Percentiles rank a stretch among this genome's conserved stretches.
These are phyloP conservation scores for Perca schrenkii DNA, from an alignment of 2,113 vertebrate species.

Conservation along the genomic window DNA sequence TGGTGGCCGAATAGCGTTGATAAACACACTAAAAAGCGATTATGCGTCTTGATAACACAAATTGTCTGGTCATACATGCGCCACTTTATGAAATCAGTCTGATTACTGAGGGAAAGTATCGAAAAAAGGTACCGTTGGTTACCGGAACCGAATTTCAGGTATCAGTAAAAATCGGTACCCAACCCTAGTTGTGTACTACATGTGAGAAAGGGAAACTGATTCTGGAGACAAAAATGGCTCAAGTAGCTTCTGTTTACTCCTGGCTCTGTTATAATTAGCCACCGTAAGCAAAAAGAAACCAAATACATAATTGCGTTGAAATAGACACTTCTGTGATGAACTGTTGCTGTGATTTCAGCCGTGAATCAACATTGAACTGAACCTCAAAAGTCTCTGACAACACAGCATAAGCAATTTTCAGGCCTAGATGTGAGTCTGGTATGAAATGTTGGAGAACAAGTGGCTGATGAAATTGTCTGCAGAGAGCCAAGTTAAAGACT, in stretches of 20 bases:
- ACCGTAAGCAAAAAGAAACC: neutral
- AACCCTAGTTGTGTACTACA: too few relatives aligned
- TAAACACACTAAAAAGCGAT: too few relatives aligned
- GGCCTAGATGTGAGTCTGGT: neutral
- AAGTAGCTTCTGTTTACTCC: neutral
- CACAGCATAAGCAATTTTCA: neutral
- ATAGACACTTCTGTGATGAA: neutral
- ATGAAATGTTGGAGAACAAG: neutral
- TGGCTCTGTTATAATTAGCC: neutral
- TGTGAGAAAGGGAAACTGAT: too few relatives aligned
- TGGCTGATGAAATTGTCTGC: conserved; percentile 11
- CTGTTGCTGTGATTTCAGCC: neutral
- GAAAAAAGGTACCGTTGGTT: too few relatives aligned
- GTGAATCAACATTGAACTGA: neutral
- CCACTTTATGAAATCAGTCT: too few relatives aligned
- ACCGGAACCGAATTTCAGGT: too few relatives aligned
- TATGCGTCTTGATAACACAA: too few relatives aligned
- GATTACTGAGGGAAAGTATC: too few relatives aligned
- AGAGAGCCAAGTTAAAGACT: conserved; percentile 3
- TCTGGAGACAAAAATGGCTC: too few relatives aligned
- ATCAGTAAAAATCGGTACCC: too few relatives aligned
- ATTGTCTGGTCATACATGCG: too few relatives aligned
- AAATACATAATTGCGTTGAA: neutral
- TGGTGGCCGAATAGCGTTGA: too few relatives aligned
- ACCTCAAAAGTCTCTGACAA: neutral